Evolutionary conservation across 2,797 vertebrate genomes (phyloP), one percentile per base, ranked within the genome.

Genomic region (Chromobotia macracanthus): DNA sequence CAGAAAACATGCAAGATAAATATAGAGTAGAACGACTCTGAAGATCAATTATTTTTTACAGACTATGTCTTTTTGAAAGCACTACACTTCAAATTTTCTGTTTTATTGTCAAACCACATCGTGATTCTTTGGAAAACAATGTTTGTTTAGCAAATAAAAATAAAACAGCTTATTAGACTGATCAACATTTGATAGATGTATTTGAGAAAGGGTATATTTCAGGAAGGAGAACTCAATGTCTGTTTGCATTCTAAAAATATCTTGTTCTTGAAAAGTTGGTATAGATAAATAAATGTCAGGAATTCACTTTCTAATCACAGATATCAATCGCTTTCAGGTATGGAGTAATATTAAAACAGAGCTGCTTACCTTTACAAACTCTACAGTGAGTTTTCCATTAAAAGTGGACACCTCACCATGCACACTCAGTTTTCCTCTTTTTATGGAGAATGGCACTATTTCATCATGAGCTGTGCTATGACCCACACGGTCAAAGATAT

Each of bases 391-490:
- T 83, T 98, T 99, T 80, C 96, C 95, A 0, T 97, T 97, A 90
- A 98, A 99, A 0, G 97, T 99, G 41, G 98, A 99, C 76, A 99
- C 98, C 87, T 98, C 97, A 21, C 95, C 95, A 75, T 96, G 94
- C 61, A 99, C 96, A 1, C 95, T 99, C 84, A 99, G 93, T 83
- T 99, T 99, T 78, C 98, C 98, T 75, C 97, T 95, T 79, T 93
- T 92, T 85, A 99, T 95, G 70, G 95, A 96, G 89, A 99, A 96
- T 28, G 96, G 88, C 83, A 99, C 95, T 31, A 96, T 96, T 89
- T 98, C 98, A 83, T 99, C 98, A 0, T 99, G 97, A 83, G 98
- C 98, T 0, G 97, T 99, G 84, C 97, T 98, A 92, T 99, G 98
- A 66, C 98, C 98, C 31, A 99, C 98, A 35, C 96, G 94, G 58